Conservation (phyloP, 2,888 invertebrate species). For the Brachypalpus laphriformis region DNA sequence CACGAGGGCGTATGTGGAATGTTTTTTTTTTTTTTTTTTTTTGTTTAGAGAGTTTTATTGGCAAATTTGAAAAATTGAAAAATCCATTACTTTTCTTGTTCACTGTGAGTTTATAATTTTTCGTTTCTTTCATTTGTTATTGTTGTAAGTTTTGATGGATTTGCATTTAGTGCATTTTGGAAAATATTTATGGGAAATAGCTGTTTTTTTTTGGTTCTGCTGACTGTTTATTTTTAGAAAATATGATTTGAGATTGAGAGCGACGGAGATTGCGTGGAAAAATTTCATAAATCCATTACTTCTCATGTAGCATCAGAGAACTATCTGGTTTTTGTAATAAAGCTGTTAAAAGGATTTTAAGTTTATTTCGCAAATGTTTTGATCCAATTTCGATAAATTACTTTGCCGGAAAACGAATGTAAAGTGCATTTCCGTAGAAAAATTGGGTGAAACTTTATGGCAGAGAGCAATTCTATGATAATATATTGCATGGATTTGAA, state of each 20-base stretch:
- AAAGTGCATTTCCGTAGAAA: background rate
- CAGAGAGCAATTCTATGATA: too few relatives aligned
- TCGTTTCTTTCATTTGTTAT: background rate
- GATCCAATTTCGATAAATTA: background rate
- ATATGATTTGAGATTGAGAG: background rate
- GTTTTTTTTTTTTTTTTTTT: slow-evolving; percentile 36
- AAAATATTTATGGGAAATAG: slow-evolving; percentile 31
- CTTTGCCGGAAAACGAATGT: too few relatives aligned
- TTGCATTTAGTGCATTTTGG: slow-evolving; percentile 39
- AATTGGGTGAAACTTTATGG: too few relatives aligned
- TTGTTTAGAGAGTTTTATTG: slow-evolving; percentile 29
- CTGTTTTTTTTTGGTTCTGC: too few relatives aligned
- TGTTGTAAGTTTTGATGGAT: slow-evolving; percentile 35
- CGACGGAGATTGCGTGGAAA: background rate
- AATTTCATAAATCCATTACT: background rate
- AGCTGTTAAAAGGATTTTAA: slow-evolving; percentile 4
- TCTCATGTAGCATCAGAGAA: background rate
- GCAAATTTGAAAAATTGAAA: slow-evolving; percentile 13
- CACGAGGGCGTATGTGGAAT: slow-evolving; percentile 63
- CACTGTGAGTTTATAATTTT: slow-evolving; percentile 18
- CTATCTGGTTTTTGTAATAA: slow-evolving; percentile 17
- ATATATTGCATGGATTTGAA: too few relatives aligned
- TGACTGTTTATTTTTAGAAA: slow-evolving; percentile 7
- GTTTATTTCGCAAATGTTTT: background rate
- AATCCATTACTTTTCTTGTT: slow-evolving; percentile 15